Percentiles rank a stretch among this genome's conserved stretches.
phyloP scores from a whole-genome alignment of 2,113 vertebrate genomes.

The Corythornis cristatus region DNA sequence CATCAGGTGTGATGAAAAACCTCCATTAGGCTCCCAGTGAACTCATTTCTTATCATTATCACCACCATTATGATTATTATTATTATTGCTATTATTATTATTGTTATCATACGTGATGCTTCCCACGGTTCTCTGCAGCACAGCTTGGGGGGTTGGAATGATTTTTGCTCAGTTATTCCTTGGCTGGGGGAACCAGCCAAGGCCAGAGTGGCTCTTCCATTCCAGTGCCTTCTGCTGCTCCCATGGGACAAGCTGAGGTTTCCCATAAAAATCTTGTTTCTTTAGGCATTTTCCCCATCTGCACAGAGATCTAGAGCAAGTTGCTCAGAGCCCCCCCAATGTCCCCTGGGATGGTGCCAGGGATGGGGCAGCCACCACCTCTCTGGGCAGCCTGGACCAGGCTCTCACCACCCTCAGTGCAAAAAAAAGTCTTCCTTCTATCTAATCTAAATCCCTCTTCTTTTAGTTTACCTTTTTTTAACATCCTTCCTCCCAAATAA shows the following conservation, averaged over 20 bases:
- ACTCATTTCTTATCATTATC: neutral
- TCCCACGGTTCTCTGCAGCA: neutral
- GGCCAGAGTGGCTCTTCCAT: neutral
- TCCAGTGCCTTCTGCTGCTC: neutral
- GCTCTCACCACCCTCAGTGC: no score
- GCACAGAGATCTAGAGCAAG: no score
- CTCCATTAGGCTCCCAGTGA: neutral
- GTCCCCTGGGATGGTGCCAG: no score
- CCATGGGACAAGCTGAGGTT: neutral
- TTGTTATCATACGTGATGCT: neutral
- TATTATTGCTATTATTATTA: neutral
- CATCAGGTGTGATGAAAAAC: neutral
- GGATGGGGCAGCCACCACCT: no score
- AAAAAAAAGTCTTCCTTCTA: no score
- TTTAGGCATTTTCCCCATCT: neutral
- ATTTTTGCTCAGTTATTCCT: neutral
- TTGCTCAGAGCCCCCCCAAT: no score
- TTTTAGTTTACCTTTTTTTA: neutral
- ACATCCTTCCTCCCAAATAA: neutral
- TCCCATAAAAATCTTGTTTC: neutral
- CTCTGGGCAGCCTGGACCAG: no score
- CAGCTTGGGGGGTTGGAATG: rapidly evolving
- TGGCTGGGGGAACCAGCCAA: neutral
- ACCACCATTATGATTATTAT: neutral
- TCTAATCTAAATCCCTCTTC: neutral